Evolutionary conservation across 2,888 invertebrate species (phyloP).

Genomic region (Tholera decimalis): DNA sequence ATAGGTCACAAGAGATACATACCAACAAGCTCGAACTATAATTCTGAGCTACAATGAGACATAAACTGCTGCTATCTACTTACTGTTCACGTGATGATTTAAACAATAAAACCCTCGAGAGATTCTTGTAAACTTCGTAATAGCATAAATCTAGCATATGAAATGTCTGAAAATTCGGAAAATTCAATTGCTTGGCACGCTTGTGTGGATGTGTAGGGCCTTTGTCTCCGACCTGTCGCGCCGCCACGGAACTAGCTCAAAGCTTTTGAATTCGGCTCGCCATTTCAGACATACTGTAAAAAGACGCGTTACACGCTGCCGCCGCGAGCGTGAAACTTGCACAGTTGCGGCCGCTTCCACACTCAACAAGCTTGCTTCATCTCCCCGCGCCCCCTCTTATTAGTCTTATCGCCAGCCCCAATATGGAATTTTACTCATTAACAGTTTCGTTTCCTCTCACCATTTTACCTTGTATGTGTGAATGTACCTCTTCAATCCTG

Average conservation of each 20-base stretch:
- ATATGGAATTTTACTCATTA: conserved; percentile 56
- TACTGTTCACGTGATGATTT: conserved; percentile 30
- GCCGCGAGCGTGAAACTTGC: conserved; percentile 73
- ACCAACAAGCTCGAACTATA: conserved; percentile 57
- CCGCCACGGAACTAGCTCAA: conserved; percentile 73
- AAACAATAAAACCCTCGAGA: conserved; percentile 25
- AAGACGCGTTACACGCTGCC: conserved; percentile 71
- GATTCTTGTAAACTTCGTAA: conserved; percentile 1
- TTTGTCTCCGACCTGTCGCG: conserved; percentile 71
- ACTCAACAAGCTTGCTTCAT: conserved; percentile 69
- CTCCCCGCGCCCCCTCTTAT: conserved; percentile 65
- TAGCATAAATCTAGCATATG: conserved; percentile 19
- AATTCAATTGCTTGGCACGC: conserved; percentile 47
- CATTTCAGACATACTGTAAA: conserved; percentile 75
- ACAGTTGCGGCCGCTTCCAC: conserved; percentile 69
- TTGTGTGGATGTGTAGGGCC: conserved; percentile 62
- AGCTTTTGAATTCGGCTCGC: conserved; percentile 76
- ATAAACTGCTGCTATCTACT: conserved; percentile 47
- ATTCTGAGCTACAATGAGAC: conserved; percentile 43
- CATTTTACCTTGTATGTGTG: conserved; percentile 35
- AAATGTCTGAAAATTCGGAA: conserved; percentile 42
- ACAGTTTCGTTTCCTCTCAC: conserved; percentile 41
- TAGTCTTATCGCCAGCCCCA: conserved; percentile 67
- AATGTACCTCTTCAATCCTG: conserved; percentile 40
- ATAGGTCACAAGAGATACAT: conserved; percentile 63